Percentiles rank a stretch among this genome's conserved stretches.
Conservation (phyloP, 2,113 vertebrate genomes). For the Leucoraja erinaceus region DNA sequence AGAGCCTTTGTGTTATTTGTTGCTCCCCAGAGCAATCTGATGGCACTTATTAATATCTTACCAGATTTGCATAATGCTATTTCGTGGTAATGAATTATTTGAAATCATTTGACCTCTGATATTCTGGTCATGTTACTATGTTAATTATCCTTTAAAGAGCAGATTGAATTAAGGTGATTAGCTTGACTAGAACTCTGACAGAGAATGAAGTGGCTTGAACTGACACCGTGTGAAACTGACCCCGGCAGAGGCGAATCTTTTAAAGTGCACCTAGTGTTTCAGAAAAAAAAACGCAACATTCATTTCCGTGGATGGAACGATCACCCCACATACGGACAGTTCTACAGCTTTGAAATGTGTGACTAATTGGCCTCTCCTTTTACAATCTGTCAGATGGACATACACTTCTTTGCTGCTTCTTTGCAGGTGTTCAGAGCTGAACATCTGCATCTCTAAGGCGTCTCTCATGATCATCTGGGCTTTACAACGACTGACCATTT, state of each 20-base stretch:
- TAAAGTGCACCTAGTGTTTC: neutral
- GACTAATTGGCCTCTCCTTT: neutral
- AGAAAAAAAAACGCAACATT: too few species aligned
- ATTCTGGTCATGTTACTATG: constrained; percentile 6
- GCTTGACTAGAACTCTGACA: neutral
- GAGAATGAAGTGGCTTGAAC: neutral
- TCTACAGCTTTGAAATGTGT: neutral
- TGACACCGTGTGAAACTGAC: neutral
- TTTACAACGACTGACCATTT: too few species aligned
- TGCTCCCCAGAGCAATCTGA: neutral
- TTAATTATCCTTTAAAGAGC: neutral
- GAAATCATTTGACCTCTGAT: constrained; percentile 8
- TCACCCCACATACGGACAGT: neutral
- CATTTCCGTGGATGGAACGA: neutral
- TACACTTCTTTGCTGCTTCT: too few species aligned
- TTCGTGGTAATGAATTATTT: constrained; percentile 10
- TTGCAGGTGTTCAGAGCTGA: neutral
- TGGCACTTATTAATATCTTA: constrained; percentile 19
- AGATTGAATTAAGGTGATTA: constrained; percentile 13
- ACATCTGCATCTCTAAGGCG: neutral
- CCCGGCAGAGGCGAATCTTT: neutral
- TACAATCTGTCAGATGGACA: neutral
- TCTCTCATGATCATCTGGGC: too few species aligned
- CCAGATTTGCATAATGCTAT: constrained; percentile 26
- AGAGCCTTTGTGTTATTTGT: neutral